These are phyloP conservation scores for Euura lappo DNA, from an alignment of 1,140 invertebrate genomes.

Conservation along the genomic window DNA sequence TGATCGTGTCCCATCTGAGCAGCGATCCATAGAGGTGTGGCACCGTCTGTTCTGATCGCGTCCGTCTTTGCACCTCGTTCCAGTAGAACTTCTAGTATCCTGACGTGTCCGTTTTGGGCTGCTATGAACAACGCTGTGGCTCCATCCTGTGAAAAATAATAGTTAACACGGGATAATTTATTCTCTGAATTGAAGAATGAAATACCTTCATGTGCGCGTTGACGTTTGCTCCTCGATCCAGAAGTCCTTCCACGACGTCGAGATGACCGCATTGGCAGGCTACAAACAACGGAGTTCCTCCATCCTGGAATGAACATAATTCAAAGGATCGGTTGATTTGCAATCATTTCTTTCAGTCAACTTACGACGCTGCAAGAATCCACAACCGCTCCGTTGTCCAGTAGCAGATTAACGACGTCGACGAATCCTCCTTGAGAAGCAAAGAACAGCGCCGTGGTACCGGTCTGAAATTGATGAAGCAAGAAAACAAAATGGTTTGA, in stretches of 20 bases:
- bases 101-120: slow-evolving; percentile 86
- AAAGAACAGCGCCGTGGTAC: slow-evolving; percentile 90
- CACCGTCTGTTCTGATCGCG: slow-evolving; percentile 76
- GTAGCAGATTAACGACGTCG: slow-evolving; percentile 78
- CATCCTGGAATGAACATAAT: slow-evolving; percentile 71
- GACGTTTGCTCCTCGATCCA: slow-evolving; percentile 80
- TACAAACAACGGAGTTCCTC: slow-evolving; percentile 89
- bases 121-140: slow-evolving; percentile 90
- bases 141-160: slow-evolving; percentile 70
- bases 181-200: slow-evolving; percentile 13
- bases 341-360: slow-evolving; percentile 23
- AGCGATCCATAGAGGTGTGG: slow-evolving; percentile 91
- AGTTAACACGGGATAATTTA: neutral
- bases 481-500: no score
- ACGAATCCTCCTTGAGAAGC: slow-evolving; percentile 88
- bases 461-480: slow-evolving; percentile 70
- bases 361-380: slow-evolving; percentile 84
- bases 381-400: slow-evolving; percentile 78
- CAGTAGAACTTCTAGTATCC: slow-evolving; percentile 74
- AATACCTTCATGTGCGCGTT: slow-evolving; percentile 86
- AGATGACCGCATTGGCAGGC: slow-evolving; percentile 91
- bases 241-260: slow-evolving; percentile 82
- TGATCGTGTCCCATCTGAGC: slow-evolving; percentile 91
- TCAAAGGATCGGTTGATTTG: neutral
- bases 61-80: slow-evolving; percentile 75